These are phyloP conservation scores for Hypselothyrea guttata DNA, from an alignment of 2,888 invertebrate species.

Conservation along the genomic window DNA sequence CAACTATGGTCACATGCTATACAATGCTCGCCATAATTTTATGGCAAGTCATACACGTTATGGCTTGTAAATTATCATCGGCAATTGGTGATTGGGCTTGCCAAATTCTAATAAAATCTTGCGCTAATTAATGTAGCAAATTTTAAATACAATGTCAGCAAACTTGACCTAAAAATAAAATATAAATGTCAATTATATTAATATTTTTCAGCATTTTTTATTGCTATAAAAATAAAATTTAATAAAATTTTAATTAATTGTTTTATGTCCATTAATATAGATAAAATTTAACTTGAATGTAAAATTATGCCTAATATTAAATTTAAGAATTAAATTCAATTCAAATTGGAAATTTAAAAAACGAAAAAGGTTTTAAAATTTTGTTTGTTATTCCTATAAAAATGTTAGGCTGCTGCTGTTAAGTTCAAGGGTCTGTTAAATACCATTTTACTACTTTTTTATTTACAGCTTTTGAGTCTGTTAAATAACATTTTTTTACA, in stretches of 20 bases:
- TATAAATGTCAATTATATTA: too few species aligned
- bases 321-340: too few species aligned
- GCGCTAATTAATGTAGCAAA: constrained; percentile 12
- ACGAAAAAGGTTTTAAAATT: too few species aligned
- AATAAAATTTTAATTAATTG: neutral
- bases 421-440: too few species aligned
- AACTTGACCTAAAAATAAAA: constrained; percentile 21
- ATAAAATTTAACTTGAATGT: too few species aligned
- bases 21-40: constrained; percentile 49
- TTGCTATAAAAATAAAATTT: neutral
- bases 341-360: too few species aligned
- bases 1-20: constrained; percentile 46
- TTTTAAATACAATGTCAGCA: neutral
- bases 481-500: too few species aligned
- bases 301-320: too few species aligned
- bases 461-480: too few species aligned
- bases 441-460: too few species aligned
- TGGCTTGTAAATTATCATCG: constrained; percentile 44
- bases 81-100: constrained; percentile 24
- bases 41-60: constrained; percentile 35
- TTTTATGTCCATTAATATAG: too few species aligned
- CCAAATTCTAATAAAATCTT: constrained; percentile 9
- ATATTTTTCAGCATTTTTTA: neutral
- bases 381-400: too few species aligned
- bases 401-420: neutral